Base-by-base conservation (phyloP, 2,797 vertebrate genomes). In the Taeniopygia guttata region DNA sequence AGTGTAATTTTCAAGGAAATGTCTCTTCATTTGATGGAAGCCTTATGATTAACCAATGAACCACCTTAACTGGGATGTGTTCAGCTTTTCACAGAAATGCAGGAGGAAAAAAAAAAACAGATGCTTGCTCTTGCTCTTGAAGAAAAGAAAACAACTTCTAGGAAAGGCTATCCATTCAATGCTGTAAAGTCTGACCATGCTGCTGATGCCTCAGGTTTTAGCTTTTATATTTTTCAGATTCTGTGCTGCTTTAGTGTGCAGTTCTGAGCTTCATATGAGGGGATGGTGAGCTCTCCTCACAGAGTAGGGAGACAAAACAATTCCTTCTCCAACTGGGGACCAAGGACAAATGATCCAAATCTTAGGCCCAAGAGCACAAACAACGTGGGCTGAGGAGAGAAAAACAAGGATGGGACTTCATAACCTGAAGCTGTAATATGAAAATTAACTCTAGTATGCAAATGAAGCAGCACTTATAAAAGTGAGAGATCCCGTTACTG, bases 401-500 rank as follows among this genome's bases (percentile, higher is more conserved):
- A n/a, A n/a, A 56, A 56, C n/a, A 56, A 55, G 21, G 55, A 11
- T 56, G 55, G n/a, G 55, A 25, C 15, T 34, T 7, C n/a, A 16
- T 16, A 5, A 5, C 3, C 55, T 25, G 2, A 11, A 36, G 22
- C 15, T 58, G 22, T 1, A 36, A 25, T 2, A 8, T n/a, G 16
- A 12, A 10, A 36, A 58, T 58, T 0, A 36, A 17, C 56, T 36
- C 2, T 23, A 58, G 36, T 0, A 12, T 58, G 34, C 16, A 36
- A 58, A 26, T 36, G 34, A 11, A 13, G 1, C 23, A 58, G 7
- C 17, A 36, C 16, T 25, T 4, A 36, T 17, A 3, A 17, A 26
- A 36, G 2, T 12, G 34, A 6, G 16, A 58, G 23, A 36, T 23
- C 23, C 23, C 0, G 2, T 58, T 15, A 11, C 1, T 2, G 0